A percentile compares a stretch with the other conserved stretches of the same genome.
Evolutionary conservation across 2,888 invertebrate species (phyloP).

Genomic region (Tholera decimalis): DNA sequence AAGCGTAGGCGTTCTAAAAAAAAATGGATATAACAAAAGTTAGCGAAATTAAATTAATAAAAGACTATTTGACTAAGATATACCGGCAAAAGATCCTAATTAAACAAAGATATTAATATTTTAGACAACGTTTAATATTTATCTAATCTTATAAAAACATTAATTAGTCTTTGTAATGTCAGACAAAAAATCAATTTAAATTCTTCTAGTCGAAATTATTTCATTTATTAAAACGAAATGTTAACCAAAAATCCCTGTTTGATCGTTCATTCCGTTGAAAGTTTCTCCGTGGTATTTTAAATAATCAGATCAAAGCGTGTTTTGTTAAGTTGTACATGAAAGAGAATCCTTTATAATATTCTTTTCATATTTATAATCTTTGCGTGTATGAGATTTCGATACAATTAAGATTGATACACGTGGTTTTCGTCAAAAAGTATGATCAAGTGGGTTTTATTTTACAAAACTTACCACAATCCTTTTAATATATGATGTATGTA

Average conservation of each 20-base stretch:
- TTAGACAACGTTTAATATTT: slow-evolving; percentile 25
- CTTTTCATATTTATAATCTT: slow-evolving; percentile 24
- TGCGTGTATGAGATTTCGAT: slow-evolving; percentile 3
- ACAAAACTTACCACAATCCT: no score
- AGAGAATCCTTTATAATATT: slow-evolving; percentile 30
- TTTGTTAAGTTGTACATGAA: slow-evolving; percentile 32
- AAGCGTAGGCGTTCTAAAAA: no score
- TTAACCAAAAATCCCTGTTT: slow-evolving; percentile 41
- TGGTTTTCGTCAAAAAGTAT: background rate
- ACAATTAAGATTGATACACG: background rate
- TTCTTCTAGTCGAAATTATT: slow-evolving; percentile 25
- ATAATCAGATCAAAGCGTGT: slow-evolving; percentile 58
- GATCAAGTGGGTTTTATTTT: background rate
- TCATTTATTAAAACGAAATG: slow-evolving; percentile 42
- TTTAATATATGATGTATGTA: background rate
- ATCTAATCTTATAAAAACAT: slow-evolving; percentile 35
- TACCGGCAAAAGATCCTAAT: slow-evolving; percentile 8
- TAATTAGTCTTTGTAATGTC: slow-evolving; percentile 38
- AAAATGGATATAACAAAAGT: slow-evolving; percentile 1
- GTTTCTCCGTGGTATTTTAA: slow-evolving; percentile 41
- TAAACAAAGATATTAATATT: slow-evolving; percentile 30
- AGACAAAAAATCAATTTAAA: slow-evolving; percentile 32
- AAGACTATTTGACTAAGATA: slow-evolving; percentile 6
- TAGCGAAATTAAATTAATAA: slow-evolving; percentile 17
- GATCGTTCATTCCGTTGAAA: slow-evolving; percentile 50